Evolutionary conservation across 2,113 vertebrate genomes (phyloP).

Genomic region (Okapia johnstoni): DNA sequence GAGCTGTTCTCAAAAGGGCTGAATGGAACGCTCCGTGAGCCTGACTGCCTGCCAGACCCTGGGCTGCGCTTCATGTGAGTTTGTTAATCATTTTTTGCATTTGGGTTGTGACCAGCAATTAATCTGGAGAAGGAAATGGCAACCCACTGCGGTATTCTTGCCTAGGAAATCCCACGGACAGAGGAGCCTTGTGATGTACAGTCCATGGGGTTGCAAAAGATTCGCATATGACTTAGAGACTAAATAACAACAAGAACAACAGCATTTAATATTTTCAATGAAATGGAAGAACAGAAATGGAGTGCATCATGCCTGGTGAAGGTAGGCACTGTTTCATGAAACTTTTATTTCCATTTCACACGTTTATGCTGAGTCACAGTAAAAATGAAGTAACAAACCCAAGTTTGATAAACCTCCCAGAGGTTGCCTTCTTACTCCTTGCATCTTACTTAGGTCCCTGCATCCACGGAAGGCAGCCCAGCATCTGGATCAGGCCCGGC

Average conservation of each 20-base stretch:
- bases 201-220: background rate
- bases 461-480: background rate
- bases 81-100: background rate
- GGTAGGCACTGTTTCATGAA: background rate
- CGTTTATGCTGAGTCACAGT: background rate
- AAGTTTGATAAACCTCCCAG: accelerated
- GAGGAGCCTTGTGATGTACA: background rate
- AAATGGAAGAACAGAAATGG: background rate
- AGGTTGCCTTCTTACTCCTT: background rate
- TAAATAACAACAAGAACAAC: background rate
- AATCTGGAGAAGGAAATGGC: background rate
- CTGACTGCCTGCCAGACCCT: accelerated
- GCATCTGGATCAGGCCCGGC: background rate
- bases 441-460: background rate
- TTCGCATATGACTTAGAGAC: accelerated
- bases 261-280: background rate
- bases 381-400: background rate
- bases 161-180: background rate
- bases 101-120: background rate
- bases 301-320: background rate
- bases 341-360: background rate
- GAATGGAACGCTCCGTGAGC: background rate
- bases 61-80: background rate
- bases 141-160: background rate
- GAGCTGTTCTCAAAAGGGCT: background rate